Conservation (phyloP, 2,113 vertebrate genomes). For the Anthoscopus minutus region DNA sequence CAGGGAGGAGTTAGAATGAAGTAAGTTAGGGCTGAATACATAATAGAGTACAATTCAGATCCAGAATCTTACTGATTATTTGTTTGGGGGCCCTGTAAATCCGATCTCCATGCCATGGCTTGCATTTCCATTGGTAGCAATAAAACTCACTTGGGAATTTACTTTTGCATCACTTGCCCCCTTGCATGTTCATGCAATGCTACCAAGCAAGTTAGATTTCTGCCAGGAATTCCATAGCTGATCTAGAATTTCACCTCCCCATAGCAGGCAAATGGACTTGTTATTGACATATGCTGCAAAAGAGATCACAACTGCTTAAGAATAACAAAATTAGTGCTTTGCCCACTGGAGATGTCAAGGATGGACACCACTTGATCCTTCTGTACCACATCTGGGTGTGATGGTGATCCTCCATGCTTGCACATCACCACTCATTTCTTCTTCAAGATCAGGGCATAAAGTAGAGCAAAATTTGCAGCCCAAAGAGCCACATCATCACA, state of each 20-base stretch:
- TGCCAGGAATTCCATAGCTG: not conserved
- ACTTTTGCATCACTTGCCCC: not conserved
- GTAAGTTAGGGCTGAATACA: not conserved
- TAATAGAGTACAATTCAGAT: not conserved
- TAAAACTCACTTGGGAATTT: not conserved
- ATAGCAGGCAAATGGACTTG: not conserved
- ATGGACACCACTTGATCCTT: not conserved
- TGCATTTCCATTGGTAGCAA: not conserved
- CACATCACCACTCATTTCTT: not conserved
- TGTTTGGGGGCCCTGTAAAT: not conserved
- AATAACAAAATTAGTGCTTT: not conserved
- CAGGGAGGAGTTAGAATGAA: not conserved
- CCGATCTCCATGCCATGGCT: not conserved
- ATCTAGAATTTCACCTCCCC: not conserved
- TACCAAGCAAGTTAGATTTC: not conserved
- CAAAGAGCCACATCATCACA: not conserved
- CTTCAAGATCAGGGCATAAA: not conserved
- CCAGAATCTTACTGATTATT: not conserved
- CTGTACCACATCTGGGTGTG: no score
- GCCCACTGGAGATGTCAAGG: not conserved
- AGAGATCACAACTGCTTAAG: not conserved
- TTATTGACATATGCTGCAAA: rapidly evolving
- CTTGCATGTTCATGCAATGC: not conserved
- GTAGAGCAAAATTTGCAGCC: not conserved
- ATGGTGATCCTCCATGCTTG: not conserved